Evolutionary conservation across 2,113 vertebrate species (phyloP).

Genomic region (Oryzias melastigma): DNA sequence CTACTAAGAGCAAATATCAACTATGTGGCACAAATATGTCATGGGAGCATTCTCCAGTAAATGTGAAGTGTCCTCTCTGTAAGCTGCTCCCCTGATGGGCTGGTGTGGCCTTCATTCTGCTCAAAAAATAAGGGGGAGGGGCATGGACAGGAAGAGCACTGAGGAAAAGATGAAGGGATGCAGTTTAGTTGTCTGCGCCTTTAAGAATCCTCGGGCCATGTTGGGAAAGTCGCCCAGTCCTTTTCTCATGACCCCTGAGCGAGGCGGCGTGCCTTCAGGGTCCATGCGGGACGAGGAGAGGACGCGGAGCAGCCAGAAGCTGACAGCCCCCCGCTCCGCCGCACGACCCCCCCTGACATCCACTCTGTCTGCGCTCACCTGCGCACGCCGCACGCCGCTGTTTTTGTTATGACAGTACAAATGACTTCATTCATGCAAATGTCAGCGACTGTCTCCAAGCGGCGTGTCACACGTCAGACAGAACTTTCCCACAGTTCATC

Average conservation of each 20-base stretch:
- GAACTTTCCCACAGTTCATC: constrained; percentile 34
- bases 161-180: constrained; percentile 7
- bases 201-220: constrained; percentile 64
- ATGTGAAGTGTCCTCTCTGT: constrained; percentile 1
- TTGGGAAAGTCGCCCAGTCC: constrained; percentile 84
- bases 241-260: constrained; percentile 88
- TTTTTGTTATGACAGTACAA: not conserved
- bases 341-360: not conserved
- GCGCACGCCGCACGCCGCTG: not conserved
- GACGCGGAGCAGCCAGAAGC: constrained; percentile 22
- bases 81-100: not conserved
- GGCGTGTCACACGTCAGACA: constrained; percentile 5
- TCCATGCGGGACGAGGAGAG: constrained; percentile 50
- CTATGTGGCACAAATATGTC: constrained; percentile 29
- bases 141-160: constrained; percentile 1
- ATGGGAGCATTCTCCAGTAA: constrained; percentile 13
- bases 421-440: not conserved
- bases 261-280: constrained; percentile 61
- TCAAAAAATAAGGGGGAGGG: constrained; percentile 4
- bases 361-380: not conserved
- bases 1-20: constrained; percentile 18
- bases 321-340: not conserved
- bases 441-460: not conserved
- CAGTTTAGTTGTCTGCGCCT: constrained; percentile 49
- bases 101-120: not conserved